Conservation (phyloP, 2,113 vertebrate genomes). For the Ptilonorhynchus violaceus region DNA sequence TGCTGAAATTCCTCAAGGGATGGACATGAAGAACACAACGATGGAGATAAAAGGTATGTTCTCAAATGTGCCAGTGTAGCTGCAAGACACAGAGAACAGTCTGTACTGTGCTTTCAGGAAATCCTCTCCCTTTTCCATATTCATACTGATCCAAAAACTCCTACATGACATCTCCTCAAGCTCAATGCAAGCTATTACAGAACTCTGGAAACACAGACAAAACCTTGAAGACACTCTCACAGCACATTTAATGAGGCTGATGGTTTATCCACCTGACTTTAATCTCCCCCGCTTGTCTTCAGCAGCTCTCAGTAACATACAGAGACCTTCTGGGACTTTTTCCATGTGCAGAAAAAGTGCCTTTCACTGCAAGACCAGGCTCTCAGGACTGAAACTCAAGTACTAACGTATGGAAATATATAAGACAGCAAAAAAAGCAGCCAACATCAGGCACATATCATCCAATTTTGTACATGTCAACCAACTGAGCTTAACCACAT, state of each 20-base stretch:
- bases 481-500: background rate
- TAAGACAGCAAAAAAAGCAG: background rate
- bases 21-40: background rate
- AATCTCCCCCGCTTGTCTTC: background rate
- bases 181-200: slow-evolving; percentile 2
- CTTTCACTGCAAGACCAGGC: background rate
- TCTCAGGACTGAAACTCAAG: background rate
- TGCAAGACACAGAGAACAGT: background rate
- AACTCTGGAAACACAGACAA: background rate
- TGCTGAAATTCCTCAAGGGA: background rate
- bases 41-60: background rate
- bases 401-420: background rate
- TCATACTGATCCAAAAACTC: slow-evolving; percentile 31
- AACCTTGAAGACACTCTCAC: background rate
- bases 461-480: fast-evolving
- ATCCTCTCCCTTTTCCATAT: slow-evolving; percentile 22
- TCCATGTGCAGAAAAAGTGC: background rate
- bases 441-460: background rate
- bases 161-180: slow-evolving; percentile 6
- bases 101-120: slow-evolving; percentile 33
- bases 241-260: background rate
- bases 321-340: background rate
- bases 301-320: background rate
- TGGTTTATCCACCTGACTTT: background rate
- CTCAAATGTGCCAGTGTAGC: background rate